Conservation (phyloP, 2,797 vertebrate species). For the Sciurus vulgaris region DNA sequence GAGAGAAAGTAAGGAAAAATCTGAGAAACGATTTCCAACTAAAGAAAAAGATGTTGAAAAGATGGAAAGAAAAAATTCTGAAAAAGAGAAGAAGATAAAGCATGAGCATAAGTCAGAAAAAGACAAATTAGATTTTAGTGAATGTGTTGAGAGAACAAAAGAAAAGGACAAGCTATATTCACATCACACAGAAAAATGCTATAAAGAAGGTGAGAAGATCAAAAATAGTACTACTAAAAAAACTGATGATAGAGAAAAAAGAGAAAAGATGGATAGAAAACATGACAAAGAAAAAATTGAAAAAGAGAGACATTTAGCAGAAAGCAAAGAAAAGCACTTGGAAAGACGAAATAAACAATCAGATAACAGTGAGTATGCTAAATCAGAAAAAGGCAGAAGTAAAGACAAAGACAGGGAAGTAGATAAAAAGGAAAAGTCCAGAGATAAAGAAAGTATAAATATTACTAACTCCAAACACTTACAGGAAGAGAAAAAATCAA, state of each 20-base stretch:
- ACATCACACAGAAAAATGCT: constrained; percentile 92
- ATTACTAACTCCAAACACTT: constrained; percentile 91
- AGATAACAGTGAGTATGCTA: constrained; percentile 93
- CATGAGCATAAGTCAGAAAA: constrained; percentile 91
- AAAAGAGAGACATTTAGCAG: constrained; percentile 91
- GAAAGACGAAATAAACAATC: constrained; percentile 94
- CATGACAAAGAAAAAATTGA: constrained; percentile 94
- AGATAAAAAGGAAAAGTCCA: constrained; percentile 95
- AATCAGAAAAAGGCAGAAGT: constrained; percentile 93
- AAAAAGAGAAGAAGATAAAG: constrained; percentile 96
- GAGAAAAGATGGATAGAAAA: constrained; percentile 95
- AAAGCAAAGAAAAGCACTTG: constrained; percentile 93
- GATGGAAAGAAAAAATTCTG: constrained; percentile 92
- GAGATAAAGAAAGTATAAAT: constrained; percentile 90
- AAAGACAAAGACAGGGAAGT: constrained; percentile 92
- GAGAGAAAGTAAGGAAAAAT: constrained; percentile 92
- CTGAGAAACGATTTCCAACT: constrained; percentile 91
- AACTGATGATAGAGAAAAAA: constrained; percentile 94
- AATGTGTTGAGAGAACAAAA: constrained; percentile 92
- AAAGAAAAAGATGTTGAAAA: constrained; percentile 96
- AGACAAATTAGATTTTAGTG: constrained; percentile 93
- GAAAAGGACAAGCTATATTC: constrained; percentile 90
- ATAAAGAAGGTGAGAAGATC: constrained; percentile 95
- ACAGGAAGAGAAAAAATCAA: constrained; percentile 94
- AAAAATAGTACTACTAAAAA: constrained; percentile 92